Base-by-base conservation (phyloP, 1,140 invertebrate genomes). In the Trissolcus basalis region DNA sequence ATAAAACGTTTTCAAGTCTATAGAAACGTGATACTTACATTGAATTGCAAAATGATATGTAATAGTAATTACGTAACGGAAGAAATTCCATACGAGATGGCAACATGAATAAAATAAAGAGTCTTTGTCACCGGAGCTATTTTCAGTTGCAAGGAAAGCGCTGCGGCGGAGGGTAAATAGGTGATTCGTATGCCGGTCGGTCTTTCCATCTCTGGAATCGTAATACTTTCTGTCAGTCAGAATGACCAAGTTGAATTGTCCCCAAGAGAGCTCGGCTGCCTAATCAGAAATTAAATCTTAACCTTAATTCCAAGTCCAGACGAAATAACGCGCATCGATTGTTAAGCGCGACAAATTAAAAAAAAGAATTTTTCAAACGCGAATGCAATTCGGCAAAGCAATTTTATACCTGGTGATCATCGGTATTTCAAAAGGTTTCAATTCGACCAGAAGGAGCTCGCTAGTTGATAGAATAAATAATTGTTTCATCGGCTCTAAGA, bases 241-340 rank as follows among this genome's bases (percentile, higher is more conserved):
- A 86, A 86, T 86, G 84, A 83, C 81, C 79, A 64, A 80, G 79
- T 77, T 77, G 81, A 81, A 87, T 86, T 84, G 82, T 80, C 73
- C 82, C 77, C 73, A 9, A 61, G 75, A 77, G 83, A 83, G 75
- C 70, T 78, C 76, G 55, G 56, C 72, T 74, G 79, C 80, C 83
- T 86, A 86, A 87, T 87, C 85, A 86, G 83, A 86, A 87, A 87
- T 87, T 86, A 87, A 86, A 87, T 86, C 84, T 86, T 84, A 83
- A 82, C 82, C 82, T 85, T 85, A 85, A 86, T 86, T 84, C 78
- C 76, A 78, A 16, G 53, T 27, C 19, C 19, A 27, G 19, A 27
- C 19, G 19, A 27, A 27, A 27, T 27, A 27, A 27, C 19, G 19
- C 19, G 19, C 19, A 80, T 80, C 68, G 75, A 82, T 81, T 73